A percentile compares a stretch with the other conserved stretches of the same genome.
Conservation (phyloP, 2,888 invertebrate genomes). For the Nesidiocoris tenuis region DNA sequence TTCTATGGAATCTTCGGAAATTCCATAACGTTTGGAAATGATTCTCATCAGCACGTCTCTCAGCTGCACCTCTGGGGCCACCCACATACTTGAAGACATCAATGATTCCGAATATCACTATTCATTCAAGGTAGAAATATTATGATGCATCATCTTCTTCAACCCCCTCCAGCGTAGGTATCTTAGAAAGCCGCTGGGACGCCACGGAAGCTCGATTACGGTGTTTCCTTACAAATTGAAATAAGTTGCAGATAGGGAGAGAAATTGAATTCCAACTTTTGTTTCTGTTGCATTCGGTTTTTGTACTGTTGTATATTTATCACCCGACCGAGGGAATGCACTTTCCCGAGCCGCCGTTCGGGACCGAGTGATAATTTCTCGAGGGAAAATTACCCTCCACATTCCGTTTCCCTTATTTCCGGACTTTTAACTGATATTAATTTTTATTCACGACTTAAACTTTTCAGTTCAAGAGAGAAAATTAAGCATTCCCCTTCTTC, state of each 20-base stretch:
- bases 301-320: neutral
- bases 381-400: constrained; percentile 28
- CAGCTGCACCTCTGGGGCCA: too few species aligned
- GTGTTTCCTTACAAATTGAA: neutral
- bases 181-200: too few species aligned
- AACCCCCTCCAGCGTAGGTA: too few species aligned
- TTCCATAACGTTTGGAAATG: too few species aligned
- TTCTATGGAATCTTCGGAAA: too few species aligned
- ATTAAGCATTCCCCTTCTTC: constrained; percentile 11
- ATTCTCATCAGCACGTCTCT: too few species aligned
- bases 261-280: neutral
- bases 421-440: constrained; percentile 41
- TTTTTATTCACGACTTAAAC: constrained; percentile 40
- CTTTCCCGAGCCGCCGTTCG: neutral
- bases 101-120: too few species aligned
- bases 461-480: constrained; percentile 28
- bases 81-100: too few species aligned
- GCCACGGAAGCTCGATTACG: constrained; percentile 26
- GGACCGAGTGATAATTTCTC: constrained; percentile 33
- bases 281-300: neutral
- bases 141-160: too few species aligned
- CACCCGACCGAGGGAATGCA: neutral
- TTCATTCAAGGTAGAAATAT: too few species aligned
- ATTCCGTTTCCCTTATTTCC: constrained; percentile 28
- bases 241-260: neutral